Evolutionary conservation across 2,113 vertebrate genomes (phyloP).

Genomic region (Mustela nigripes): DNA sequence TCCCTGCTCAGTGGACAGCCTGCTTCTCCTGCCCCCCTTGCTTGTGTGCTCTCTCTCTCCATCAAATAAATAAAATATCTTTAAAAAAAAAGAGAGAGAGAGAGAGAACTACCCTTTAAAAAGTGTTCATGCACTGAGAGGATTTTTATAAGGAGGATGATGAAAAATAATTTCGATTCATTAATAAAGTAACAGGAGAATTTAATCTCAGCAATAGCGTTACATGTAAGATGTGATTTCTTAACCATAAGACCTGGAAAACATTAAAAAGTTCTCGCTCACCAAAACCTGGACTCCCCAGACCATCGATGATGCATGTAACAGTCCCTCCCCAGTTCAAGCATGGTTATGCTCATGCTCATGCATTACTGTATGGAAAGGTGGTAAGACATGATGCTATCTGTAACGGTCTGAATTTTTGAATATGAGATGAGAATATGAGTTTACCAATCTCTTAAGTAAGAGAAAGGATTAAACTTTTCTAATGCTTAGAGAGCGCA

Average conservation of each 20-base stretch:
- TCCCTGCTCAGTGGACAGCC: too few species aligned
- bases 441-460: slow-evolving; percentile 11
- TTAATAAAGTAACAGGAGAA: slow-evolving; percentile 36
- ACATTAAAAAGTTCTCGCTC: neutral
- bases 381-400: neutral
- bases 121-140: neutral
- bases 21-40: too few species aligned
- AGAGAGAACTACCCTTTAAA: neutral
- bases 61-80: too few species aligned
- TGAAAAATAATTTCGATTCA: slow-evolving; percentile 12
- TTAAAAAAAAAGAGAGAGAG: too few species aligned
- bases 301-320: neutral
- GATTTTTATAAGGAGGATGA: slow-evolving; percentile 33
- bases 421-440: neutral
- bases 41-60: too few species aligned
- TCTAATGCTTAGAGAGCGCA: neutral
- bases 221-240: neutral
- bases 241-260: slow-evolving; percentile 17
- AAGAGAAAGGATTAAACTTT: slow-evolving; percentile 3
- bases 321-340: neutral
- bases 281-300: neutral
- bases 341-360: neutral
- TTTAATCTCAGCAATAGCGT: neutral
- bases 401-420: neutral
- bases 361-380: neutral